phyloP scores from a whole-genome alignment of 37 sponge, comb jelly and placozoan species.

The Dysidea cf. avara region DNA sequence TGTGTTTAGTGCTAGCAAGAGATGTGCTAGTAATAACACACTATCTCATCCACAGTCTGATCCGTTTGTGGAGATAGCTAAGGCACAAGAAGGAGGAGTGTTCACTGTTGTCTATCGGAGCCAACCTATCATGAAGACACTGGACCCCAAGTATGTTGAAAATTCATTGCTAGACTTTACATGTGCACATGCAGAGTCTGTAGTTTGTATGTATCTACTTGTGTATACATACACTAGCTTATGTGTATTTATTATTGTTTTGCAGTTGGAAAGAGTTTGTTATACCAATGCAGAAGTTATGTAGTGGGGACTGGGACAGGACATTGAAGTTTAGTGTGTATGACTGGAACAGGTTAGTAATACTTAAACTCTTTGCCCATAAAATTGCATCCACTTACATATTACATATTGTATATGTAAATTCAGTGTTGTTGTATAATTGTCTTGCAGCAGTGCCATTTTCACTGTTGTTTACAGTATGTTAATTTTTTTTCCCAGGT shows the following conservation, averaged over 20 bases:
- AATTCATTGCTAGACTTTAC: too few species aligned
- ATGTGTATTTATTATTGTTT: neutral
- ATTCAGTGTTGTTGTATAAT: too few species aligned
- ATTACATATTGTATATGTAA: too few species aligned
- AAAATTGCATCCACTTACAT: too few species aligned
- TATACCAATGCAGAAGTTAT: conserved; percentile 67
- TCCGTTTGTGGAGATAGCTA: conserved; percentile 86
- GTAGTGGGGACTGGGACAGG: conserved; percentile 86
- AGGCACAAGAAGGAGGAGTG: conserved; percentile 73
- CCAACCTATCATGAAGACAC: conserved; percentile 74
- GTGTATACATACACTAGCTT: too few species aligned
- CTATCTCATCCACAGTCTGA: conserved; percentile 76
- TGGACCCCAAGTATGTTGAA: conserved; percentile 69
- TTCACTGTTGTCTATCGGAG: conserved; percentile 78
- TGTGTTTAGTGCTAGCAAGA: too few species aligned
- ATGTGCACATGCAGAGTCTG: too few species aligned
- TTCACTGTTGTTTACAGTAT: too few species aligned
- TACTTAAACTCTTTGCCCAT: neutral
- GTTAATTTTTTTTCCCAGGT: too few species aligned
- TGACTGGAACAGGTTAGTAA: conserved; percentile 85
- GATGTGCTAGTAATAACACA: too few species aligned
- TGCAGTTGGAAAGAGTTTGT: conserved; percentile 74
- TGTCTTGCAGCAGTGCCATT: too few species aligned
- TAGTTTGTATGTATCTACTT: too few species aligned
- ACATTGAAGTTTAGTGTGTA: conserved; percentile 74